A percentile compares a stretch with the other conserved stretches of the same genome.
phyloP scores from a whole-genome alignment of 1,140 invertebrate genomes.

The Drosophila ironensis region DNA sequence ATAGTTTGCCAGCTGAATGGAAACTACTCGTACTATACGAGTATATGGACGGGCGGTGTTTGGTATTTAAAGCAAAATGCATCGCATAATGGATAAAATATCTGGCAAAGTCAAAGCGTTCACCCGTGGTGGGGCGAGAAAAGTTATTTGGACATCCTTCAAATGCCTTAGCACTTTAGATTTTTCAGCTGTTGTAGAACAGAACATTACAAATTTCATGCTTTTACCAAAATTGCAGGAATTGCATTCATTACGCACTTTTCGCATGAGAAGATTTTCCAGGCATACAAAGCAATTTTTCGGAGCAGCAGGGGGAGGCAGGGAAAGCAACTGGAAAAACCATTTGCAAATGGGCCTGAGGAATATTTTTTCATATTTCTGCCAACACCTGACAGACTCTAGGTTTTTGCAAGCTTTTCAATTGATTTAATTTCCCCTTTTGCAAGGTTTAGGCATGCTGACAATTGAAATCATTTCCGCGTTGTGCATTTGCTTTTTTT shows the following conservation, averaged over 20 bases:
- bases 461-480: too few species aligned
- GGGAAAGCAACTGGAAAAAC: conserved; percentile 2
- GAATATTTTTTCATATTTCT: conserved; percentile 6
- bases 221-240: conserved; percentile 5
- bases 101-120: conserved; percentile 21
- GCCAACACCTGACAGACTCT: too few species aligned
- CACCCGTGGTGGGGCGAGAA: conserved; percentile 6
- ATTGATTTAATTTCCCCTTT: too few species aligned
- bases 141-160: conserved; percentile 13
- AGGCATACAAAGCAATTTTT: neutral
- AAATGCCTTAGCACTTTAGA: neutral
- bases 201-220: conserved; percentile 18
- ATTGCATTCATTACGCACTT: conserved; percentile 38
- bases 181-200: conserved; percentile 6
- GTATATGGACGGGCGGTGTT: neutral
- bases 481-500: too few species aligned
- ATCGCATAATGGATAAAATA: conserved; percentile 33
- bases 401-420: too few species aligned
- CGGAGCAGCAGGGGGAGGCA: too few species aligned
- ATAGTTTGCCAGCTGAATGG: conserved; percentile 12
- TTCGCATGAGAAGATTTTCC: conserved; percentile 9
- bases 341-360: conserved; percentile 10
- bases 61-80: conserved; percentile 28
- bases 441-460: too few species aligned
- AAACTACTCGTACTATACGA: too few species aligned